These are phyloP conservation scores for Phortica okadai DNA, from an alignment of 2,888 invertebrate genomes.

Conservation along the genomic window DNA sequence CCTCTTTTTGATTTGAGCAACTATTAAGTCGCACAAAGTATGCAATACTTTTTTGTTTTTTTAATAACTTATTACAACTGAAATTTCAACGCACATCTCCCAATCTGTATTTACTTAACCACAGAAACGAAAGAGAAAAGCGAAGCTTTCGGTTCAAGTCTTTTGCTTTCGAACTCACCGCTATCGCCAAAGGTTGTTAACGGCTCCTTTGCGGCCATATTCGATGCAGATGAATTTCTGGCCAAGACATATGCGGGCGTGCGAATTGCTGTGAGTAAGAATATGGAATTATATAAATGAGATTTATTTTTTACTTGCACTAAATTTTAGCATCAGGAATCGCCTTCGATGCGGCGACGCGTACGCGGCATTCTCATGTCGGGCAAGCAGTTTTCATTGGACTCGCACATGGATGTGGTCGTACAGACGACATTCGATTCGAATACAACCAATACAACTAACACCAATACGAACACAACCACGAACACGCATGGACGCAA, in stretches of 20 bases:
- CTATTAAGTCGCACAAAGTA: too few relatives aligned
- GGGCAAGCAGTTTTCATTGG: conserved; percentile 93
- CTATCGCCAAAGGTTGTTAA: conserved; percentile 98
- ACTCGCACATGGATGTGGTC: conserved; percentile 93
- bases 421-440: conserved; percentile 81
- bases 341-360: conserved; percentile 87
- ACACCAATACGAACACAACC: conserved; percentile 30
- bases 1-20: too few relatives aligned
- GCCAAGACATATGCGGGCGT: conserved; percentile 76
- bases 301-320: background rate
- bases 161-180: conserved; percentile 94
- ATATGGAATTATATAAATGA: background rate
- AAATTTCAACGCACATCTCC: too few relatives aligned
- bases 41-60: too few relatives aligned
- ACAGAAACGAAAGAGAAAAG: conserved; percentile 89
- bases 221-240: conserved; percentile 80
- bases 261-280: conserved; percentile 72
- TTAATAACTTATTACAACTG: too few relatives aligned
- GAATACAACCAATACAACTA: conserved; percentile 56
- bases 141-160: conserved; percentile 93
- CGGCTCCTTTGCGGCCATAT: conserved; percentile 94
- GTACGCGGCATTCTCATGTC: conserved; percentile 92
- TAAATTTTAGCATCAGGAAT: conserved; percentile 73
- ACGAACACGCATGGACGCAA: conserved; percentile 51
- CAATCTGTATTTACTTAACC: background rate